A percentile compares a stretch with the other conserved stretches of the same genome.
These are phyloP conservation scores for Oriolus oriolus DNA, from an alignment of 2,113 vertebrate species.

Conservation along the genomic window DNA sequence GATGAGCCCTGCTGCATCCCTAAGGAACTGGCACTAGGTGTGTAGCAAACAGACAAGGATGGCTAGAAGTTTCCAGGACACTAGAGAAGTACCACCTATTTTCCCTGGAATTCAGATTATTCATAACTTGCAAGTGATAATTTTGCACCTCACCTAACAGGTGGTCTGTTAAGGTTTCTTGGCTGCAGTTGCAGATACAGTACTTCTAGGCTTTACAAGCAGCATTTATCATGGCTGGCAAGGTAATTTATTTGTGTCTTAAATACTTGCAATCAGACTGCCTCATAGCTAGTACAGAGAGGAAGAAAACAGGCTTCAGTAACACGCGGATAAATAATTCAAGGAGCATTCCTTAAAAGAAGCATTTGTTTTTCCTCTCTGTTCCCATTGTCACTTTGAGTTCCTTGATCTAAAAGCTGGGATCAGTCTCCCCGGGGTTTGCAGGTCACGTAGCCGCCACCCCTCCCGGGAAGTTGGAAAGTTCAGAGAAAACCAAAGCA, in stretches of 20 bases:
- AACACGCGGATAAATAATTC: neutral
- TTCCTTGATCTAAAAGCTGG: neutral
- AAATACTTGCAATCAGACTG: neutral
- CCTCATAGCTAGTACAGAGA: neutral
- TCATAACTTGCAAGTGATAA: neutral
- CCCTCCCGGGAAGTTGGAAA: neutral
- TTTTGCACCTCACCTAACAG: neutral
- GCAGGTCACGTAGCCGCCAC: neutral
- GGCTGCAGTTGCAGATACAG: neutral
- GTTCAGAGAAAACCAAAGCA: slow-evolving; percentile 25
- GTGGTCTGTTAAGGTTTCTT: neutral
- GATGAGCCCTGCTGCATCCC: neutral
- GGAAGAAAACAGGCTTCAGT: neutral
- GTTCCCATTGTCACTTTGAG: neutral
- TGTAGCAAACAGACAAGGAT: neutral
- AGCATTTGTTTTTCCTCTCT: slow-evolving; percentile 14
- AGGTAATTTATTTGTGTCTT: slow-evolving; percentile 11
- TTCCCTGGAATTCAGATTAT: neutral
- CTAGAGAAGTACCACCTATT: neutral
- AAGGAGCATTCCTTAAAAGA: neutral
- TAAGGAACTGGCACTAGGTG: neutral
- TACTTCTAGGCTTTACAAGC: neutral
- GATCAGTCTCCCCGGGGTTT: neutral
- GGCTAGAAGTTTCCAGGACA: neutral
- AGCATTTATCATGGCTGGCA: neutral